Conservation (phyloP, 2,797 vertebrate genomes). For the Cossypha heuglini region DNA sequence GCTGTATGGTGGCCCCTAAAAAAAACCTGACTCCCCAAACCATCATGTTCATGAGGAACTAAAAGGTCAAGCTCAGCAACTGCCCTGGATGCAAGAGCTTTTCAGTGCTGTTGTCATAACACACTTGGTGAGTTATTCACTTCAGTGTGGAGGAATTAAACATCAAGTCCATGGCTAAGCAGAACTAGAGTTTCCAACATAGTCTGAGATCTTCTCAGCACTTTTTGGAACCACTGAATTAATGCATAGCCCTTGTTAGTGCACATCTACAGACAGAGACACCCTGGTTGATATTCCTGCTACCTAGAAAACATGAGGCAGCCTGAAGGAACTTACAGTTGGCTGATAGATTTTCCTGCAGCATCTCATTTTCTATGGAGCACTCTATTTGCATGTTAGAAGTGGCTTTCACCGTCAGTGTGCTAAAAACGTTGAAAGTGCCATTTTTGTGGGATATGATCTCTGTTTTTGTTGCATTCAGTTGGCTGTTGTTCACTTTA, state of each 20-base stretch:
- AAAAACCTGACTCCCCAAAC: neutral
- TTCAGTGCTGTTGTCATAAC: neutral
- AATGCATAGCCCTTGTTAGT: accelerated
- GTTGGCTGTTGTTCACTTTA: conserved; percentile 49
- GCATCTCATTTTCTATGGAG: conserved; percentile 69
- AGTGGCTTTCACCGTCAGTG: conserved; percentile 11
- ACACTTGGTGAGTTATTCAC: neutral
- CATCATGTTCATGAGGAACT: neutral
- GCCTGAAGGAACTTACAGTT: conserved; percentile 39
- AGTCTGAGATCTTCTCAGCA: neutral
- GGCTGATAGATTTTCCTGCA: conserved; percentile 67
- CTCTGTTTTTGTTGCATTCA: neutral
- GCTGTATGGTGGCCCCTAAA: neutral
- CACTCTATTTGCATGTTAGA: conserved; percentile 59
- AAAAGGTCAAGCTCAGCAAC: neutral
- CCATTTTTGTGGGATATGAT: neutral
- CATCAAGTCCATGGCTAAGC: neutral
- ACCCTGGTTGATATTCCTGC: neutral
- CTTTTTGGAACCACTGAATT: neutral
- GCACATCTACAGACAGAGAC: neutral
- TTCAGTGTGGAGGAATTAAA: neutral
- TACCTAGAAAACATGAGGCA: neutral
- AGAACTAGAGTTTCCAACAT: neutral
- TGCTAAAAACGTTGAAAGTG: conserved; percentile 62
- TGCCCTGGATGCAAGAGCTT: accelerated